Conservation (phyloP, 1,140 invertebrate species). For the Stenopsyche tienmushanensis region DNA sequence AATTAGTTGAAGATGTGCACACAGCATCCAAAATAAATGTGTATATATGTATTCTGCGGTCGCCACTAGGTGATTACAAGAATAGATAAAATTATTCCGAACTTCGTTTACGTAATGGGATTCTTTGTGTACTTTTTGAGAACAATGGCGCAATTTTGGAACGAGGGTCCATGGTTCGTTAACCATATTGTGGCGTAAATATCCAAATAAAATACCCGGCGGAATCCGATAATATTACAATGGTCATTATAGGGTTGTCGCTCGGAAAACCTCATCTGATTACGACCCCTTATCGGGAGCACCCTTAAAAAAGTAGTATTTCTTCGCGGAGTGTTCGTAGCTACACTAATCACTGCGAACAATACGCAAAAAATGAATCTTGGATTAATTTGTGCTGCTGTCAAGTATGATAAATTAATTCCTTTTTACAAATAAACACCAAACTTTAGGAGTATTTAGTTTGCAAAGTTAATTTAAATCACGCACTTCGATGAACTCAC, state of each 20-base stretch:
- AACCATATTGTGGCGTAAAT: slow-evolving; percentile 31
- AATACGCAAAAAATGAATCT: background rate
- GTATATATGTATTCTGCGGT: too few relatives aligned
- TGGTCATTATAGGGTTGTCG: slow-evolving; percentile 16
- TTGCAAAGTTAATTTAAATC: too few relatives aligned
- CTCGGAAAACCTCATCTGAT: slow-evolving; percentile 7
- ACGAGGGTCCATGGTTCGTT: slow-evolving; percentile 29
- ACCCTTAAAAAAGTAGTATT: too few relatives aligned
- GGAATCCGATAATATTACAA: slow-evolving; percentile 24
- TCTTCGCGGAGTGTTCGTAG: too few relatives aligned
- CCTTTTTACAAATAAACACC: too few relatives aligned
- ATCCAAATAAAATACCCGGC: slow-evolving; percentile 18
- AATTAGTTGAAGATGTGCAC: too few relatives aligned
- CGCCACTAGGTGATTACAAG: too few relatives aligned
- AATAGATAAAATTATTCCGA: slow-evolving; percentile 15
- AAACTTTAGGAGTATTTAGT: too few relatives aligned
- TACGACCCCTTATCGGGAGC: background rate
- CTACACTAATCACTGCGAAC: too few relatives aligned
- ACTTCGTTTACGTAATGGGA: slow-evolving; percentile 22
- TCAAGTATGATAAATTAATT: background rate
- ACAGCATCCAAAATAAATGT: too few relatives aligned
- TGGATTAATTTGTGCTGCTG: background rate
- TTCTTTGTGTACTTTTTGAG: slow-evolving; percentile 24
- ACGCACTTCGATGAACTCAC: too few relatives aligned
- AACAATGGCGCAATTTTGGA: slow-evolving; percentile 15